Conservation (phyloP, 2,888 invertebrate genomes). For the Tortrix viridana region DNA sequence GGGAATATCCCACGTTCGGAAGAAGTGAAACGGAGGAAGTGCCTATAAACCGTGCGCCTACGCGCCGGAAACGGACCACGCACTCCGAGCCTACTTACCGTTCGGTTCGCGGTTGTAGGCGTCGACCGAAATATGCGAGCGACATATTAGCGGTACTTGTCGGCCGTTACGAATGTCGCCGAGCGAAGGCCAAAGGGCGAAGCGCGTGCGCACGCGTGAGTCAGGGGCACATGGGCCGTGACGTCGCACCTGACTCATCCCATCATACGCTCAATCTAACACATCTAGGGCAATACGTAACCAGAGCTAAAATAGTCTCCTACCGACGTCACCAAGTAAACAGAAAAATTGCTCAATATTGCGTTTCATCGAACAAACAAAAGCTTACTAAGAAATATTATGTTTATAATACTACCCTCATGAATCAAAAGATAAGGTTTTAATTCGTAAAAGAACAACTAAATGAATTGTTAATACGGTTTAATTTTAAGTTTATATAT, state of each 20-base stretch:
- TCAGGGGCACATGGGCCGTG: slow-evolving; percentile 66
- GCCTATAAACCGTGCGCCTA: slow-evolving; percentile 75
- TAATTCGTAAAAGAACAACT: not conserved
- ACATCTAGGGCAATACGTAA: slow-evolving; percentile 49
- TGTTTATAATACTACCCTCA: slow-evolving; percentile 4
- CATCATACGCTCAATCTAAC: slow-evolving; percentile 42
- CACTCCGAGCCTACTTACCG: slow-evolving; percentile 47
- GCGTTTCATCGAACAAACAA: not conserved
- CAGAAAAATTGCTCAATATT: slow-evolving; percentile 21
- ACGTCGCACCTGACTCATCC: slow-evolving; percentile 78
- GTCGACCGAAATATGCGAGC: slow-evolving; percentile 49
- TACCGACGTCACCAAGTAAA: slow-evolving; percentile 32
- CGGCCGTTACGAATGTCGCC: slow-evolving; percentile 2
- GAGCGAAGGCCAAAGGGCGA: slow-evolving; percentile 26
- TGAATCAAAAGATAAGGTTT: not conserved
- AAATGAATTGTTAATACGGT: no score
- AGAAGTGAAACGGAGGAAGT: slow-evolving; percentile 69
- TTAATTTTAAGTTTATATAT: no score
- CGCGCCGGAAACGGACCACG: slow-evolving; percentile 72
- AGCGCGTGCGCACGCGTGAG: slow-evolving; percentile 35
- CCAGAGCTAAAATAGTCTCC: slow-evolving; percentile 29
- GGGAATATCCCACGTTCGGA: slow-evolving; percentile 57
- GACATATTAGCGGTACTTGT: slow-evolving; percentile 16
- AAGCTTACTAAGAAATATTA: no score
- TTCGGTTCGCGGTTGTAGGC: slow-evolving; percentile 54